A percentile compares a stretch with the other conserved stretches of the same genome.
Evolutionary conservation across 1,140 invertebrate genomes (phyloP).

Genomic region (Caenorhabditis latens): DNA sequence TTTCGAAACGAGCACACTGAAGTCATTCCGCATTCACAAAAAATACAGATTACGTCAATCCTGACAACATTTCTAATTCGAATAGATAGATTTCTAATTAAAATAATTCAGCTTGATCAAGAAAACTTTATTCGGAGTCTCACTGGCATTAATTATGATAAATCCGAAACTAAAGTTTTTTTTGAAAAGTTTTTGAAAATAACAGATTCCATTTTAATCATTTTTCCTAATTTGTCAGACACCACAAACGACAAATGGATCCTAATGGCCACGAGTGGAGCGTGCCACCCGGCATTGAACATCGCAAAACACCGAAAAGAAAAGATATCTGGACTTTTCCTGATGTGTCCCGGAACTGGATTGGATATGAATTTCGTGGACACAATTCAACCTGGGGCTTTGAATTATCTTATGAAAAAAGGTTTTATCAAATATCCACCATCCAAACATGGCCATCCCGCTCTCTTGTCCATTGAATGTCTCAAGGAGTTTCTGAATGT

Average conservation of each 20-base stretch:
- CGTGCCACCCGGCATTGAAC: slow-evolving; percentile 2
- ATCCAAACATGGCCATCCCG: slow-evolving; percentile 14
- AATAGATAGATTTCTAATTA: no score
- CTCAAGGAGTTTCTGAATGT: slow-evolving; percentile 18
- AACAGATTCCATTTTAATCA: not conserved
- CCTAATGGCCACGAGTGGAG: slow-evolving; percentile 25
- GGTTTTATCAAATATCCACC: slow-evolving; percentile 27
- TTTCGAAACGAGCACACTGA: no score
- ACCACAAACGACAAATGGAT: slow-evolving; percentile 14
- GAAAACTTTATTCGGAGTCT: no score
- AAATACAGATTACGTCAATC: no score
- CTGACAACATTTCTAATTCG: no score
- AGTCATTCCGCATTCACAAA: no score
- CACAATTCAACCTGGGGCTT: slow-evolving; percentile 30
- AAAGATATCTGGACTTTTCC: slow-evolving; percentile 14
- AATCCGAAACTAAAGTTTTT: not conserved
- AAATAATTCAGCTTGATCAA: no score
- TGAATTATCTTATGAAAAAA: slow-evolving; percentile 19
- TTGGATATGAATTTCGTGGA: slow-evolving; percentile 46
- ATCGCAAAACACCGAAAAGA: slow-evolving; percentile 5
- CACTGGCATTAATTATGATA: not conserved
- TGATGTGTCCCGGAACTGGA: slow-evolving; percentile 10
- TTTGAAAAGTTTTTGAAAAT: no score
- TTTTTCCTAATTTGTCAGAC: not conserved
- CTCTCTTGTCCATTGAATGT: not conserved